Base-by-base conservation (phyloP, 2,888 invertebrate genomes). In the Drosophila birchii region DNA sequence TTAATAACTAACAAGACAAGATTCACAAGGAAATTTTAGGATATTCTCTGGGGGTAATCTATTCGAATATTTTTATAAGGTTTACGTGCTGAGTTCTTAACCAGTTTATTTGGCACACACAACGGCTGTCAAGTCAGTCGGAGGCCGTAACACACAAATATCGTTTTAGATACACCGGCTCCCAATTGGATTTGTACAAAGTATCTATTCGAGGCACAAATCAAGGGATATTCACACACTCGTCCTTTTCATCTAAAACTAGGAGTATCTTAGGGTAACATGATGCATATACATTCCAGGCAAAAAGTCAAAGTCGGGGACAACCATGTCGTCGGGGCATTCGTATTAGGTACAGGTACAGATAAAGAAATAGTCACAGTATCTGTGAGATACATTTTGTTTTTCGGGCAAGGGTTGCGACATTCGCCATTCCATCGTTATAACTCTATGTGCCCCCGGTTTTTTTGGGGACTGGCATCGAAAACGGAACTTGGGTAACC, bases 281-380 rank as follows among this genome's bases (percentile, higher is more conserved):
- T 68, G 71, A 67, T 58, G 87, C 89, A 85, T 76, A 78, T 84
- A 84, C 89, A 85, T 85, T 85, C 88, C 84, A 86, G 64, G 74
- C 64, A 53, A 57, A 47, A 69, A 69, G 18, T 58, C 51, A 57
- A 51, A 49, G 66, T 66, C 64, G 43, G 56, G 54, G 64, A 55
- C 56, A 54, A 56, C 29, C 56, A 54, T 41, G 58, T 53, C 58
- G 45, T 67, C 66, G 44, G 67, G 58, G 71, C 76, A 62, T 69
- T 81, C 80, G 73, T 75, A 79, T 85, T 83, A 83, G 69, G 60
- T 80, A 87, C 87, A 87, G 58, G 69, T 62, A 64, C 43, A 66
- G 66, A 66, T 53, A 67, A 44, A 54, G 34, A 63, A 49, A 49
- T 14, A 34, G 49, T 51, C 49, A 43, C 49, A 39, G 47, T 26